Percentiles rank a stretch among this genome's conserved stretches.
These are phyloP conservation scores for Troides oblongomaculatus DNA, from an alignment of 2,888 invertebrate genomes.

Conservation along the genomic window DNA sequence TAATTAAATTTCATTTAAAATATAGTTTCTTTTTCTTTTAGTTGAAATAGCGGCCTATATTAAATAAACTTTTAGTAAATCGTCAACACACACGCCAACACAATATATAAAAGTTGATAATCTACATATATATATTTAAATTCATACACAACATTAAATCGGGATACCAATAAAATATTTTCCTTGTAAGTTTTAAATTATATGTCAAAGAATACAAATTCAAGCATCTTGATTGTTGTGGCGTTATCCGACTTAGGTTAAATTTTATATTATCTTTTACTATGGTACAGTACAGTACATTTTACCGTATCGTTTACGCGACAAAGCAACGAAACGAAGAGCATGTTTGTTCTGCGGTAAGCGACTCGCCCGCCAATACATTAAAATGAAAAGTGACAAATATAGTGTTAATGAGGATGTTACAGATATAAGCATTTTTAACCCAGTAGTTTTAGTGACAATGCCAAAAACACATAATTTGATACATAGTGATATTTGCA, in stretches of 20 bases:
- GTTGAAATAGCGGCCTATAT: not conserved
- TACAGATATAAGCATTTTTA: not conserved
- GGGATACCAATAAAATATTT: not conserved
- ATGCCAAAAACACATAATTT: too few species aligned
- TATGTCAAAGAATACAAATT: not conserved
- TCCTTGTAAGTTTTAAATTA: not conserved
- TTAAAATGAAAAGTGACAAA: not conserved
- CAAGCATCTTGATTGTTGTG: not conserved
- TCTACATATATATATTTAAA: not conserved
- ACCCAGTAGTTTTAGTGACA: too few species aligned
- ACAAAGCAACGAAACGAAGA: not conserved
- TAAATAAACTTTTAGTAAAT: not conserved
- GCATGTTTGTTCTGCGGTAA: not conserved
- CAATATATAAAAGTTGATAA: not conserved
- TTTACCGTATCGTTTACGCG: not conserved
- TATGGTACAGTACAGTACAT: not conserved
- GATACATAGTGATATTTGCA: too few species aligned
- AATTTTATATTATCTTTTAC: not conserved
- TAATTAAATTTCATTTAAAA: too few species aligned
- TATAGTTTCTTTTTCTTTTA: too few species aligned
- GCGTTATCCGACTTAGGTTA: not conserved
- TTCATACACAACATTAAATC: not conserved
- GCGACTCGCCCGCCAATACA: not conserved
- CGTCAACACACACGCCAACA: not conserved
- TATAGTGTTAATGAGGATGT: not conserved